phyloP scores from a whole-genome alignment of 2,113 vertebrate species.

The Crotalus horridus region DNA sequence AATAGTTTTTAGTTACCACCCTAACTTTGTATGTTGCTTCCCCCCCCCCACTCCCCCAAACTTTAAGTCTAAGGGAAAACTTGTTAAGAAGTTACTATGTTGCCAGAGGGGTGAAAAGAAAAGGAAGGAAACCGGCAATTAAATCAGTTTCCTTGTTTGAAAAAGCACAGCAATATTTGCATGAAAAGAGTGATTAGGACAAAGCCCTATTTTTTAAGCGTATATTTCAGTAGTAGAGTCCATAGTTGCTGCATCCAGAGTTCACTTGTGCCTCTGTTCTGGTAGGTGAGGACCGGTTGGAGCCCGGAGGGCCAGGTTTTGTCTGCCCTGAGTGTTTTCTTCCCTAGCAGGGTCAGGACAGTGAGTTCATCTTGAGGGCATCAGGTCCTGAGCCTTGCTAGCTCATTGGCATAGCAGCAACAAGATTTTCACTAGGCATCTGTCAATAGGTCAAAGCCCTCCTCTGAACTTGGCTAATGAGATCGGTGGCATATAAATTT shows the following conservation, averaged over 20 bases:
- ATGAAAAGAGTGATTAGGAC: background rate
- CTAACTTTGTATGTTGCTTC: background rate
- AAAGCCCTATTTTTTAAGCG: background rate
- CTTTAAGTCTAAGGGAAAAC: background rate
- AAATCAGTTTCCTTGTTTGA: background rate
- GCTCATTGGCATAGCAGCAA: background rate
- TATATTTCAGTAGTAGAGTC: background rate
- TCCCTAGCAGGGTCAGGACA: background rate
- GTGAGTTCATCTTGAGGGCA: background rate
- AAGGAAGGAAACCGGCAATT: background rate
- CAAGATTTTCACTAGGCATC: background rate
- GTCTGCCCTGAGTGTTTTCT: background rate
- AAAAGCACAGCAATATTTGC: background rate
- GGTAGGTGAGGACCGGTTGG: background rate
- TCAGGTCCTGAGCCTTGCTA: background rate
- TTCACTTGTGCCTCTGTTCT: background rate
- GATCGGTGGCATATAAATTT: background rate
- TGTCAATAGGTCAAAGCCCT: background rate
- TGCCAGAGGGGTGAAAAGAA: background rate
- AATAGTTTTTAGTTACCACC: background rate
- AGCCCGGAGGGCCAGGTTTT: background rate
- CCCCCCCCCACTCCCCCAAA: background rate
- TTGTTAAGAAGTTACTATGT: background rate
- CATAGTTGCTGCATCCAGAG: background rate
- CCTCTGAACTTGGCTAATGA: background rate